Percentiles rank a stretch among this genome's conserved stretches.
Evolutionary conservation across 2,888 invertebrate genomes (phyloP).

Genomic region (Drosophila kokeensis): DNA sequence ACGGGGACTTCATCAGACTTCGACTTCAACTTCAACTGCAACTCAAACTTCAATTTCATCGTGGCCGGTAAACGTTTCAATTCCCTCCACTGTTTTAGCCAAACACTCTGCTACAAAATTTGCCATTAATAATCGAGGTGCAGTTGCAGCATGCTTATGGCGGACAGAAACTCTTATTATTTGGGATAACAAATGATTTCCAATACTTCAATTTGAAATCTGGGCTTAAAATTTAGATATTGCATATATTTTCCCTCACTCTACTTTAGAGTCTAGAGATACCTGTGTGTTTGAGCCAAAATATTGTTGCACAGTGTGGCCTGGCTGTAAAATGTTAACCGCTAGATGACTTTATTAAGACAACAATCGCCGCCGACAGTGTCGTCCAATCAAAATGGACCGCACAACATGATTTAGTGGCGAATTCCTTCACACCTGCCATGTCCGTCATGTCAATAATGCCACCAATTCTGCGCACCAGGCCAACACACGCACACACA

Average conservation of each 20-base stretch:
- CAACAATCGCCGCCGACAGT: slow-evolving; percentile 41
- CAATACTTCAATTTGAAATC: neutral
- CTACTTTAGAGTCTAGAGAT: neutral
- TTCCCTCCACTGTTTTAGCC: slow-evolving; percentile 30
- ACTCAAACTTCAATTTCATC: slow-evolving; percentile 46
- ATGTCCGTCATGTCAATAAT: slow-evolving; percentile 78
- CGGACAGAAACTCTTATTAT: neutral
- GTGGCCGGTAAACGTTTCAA: slow-evolving; percentile 59
- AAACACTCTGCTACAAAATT: slow-evolving; percentile 34
- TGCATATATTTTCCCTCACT: neutral
- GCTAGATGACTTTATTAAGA: slow-evolving; percentile 78
- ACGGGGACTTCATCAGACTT: slow-evolving; percentile 54
- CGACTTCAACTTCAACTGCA: slow-evolving; percentile 28
- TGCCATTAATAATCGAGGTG: neutral
- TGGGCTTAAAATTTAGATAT: neutral
- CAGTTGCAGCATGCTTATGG: neutral
- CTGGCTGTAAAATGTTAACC: slow-evolving; percentile 29
- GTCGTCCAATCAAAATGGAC: slow-evolving; percentile 74
- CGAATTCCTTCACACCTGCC: slow-evolving; percentile 78
- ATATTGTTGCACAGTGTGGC: slow-evolving; percentile 52
- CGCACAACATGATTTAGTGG: slow-evolving; percentile 78
- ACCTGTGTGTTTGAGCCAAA: neutral
- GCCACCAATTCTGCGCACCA: slow-evolving; percentile 65
- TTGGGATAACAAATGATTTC: neutral
- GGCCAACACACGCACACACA: slow-evolving; percentile 24